Evolutionary conservation across 1,140 invertebrate genomes (phyloP).

Genomic region (Trichonephila inaurata): DNA sequence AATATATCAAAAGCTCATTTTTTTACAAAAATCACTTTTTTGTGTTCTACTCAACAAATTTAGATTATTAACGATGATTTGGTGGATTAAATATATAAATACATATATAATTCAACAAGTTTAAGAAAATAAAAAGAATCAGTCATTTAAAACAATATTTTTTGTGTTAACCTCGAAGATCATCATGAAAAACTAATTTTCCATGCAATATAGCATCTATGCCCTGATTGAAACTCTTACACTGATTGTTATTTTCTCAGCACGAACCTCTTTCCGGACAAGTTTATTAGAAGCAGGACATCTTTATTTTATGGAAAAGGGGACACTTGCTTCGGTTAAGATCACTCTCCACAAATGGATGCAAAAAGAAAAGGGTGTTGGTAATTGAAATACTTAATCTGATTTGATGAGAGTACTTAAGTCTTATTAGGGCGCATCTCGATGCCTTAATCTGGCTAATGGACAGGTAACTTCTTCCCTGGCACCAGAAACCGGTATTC

Average conservation of each 20-base stretch:
- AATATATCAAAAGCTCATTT: too few relatives aligned
- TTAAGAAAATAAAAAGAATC: too few relatives aligned
- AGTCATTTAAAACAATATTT: too few relatives aligned
- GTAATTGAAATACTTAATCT: conserved; percentile 60
- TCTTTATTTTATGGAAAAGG: neutral
- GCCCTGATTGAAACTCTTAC: neutral
- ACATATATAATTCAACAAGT: too few relatives aligned
- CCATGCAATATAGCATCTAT: neutral
- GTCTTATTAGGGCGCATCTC: conserved; percentile 16
- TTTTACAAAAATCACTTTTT: too few relatives aligned
- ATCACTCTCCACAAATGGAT: neutral
- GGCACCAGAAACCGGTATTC: neutral
- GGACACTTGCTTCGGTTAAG: neutral
- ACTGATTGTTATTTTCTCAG: neutral
- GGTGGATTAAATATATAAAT: too few relatives aligned
- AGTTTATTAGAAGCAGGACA: too few relatives aligned
- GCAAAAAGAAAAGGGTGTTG: neutral
- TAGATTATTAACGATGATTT: too few relatives aligned
- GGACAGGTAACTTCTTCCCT: conserved; percentile 12
- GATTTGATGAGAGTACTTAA: conserved; percentile 57
- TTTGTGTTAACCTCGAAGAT: too few relatives aligned
- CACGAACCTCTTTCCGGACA: neutral
- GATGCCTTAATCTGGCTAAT: conserved; percentile 51
- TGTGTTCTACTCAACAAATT: too few relatives aligned
- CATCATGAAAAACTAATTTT: too few relatives aligned